A percentile compares a stretch with the other conserved stretches of the same genome.
These are phyloP conservation scores for Elaphurus davidianus DNA, from an alignment of 2,113 vertebrate genomes.

Conservation along the genomic window DNA sequence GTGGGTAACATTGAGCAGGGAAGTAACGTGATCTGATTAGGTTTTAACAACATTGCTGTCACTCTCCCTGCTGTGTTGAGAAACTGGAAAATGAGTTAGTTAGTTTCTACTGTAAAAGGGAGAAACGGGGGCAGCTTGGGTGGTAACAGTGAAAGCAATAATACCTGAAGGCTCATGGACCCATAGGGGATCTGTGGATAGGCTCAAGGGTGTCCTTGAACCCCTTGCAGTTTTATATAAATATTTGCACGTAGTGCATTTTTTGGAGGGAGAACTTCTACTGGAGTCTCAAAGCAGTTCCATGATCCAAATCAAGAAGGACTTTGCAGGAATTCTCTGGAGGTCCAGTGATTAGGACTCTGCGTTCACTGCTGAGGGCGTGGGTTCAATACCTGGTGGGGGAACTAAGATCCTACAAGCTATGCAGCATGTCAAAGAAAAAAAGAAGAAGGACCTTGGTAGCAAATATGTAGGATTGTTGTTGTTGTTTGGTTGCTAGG, in stretches of 20 bases:
- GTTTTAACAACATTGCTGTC: neutral
- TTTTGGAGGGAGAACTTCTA: neutral
- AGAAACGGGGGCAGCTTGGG: neutral
- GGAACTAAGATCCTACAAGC: neutral
- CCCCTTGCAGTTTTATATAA: neutral
- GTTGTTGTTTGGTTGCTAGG: neutral
- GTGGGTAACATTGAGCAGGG: neutral
- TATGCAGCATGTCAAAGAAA: neutral
- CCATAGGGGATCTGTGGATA: neutral
- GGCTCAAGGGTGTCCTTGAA: neutral
- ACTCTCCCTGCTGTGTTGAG: neutral
- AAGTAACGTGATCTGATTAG: neutral
- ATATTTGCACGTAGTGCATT: neutral
- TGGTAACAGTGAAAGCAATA: neutral
- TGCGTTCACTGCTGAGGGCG: neutral
- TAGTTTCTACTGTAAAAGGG: neutral
- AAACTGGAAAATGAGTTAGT: neutral
- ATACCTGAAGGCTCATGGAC: neutral
- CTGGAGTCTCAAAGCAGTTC: neutral
- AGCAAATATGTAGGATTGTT: neutral
- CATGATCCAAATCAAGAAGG: neutral
- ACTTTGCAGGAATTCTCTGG: neutral
- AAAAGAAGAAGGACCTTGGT: neutral
- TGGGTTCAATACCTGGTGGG: neutral
- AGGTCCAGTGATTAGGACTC: neutral